Conservation (phyloP, 2,797 vertebrate genomes). For the Takifugu rubripes region DNA sequence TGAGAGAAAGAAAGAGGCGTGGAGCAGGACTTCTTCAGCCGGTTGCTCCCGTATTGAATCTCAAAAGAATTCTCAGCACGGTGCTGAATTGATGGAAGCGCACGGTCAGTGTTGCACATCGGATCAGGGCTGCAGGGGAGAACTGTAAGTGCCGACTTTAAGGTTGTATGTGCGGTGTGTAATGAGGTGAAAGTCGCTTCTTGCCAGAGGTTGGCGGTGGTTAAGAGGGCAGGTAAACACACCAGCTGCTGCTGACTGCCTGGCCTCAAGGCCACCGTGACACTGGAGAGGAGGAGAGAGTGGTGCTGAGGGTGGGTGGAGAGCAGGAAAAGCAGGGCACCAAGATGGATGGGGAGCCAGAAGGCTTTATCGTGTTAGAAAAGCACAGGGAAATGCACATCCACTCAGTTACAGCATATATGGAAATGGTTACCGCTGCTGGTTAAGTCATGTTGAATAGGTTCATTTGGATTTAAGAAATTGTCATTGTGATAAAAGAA, state of each 20-base stretch:
- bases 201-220: conserved; percentile 65
- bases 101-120: conserved; percentile 20
- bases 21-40: conserved; percentile 16
- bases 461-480: conserved; percentile 11
- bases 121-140: conserved; percentile 39
- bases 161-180: conserved; percentile 48
- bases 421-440: background rate
- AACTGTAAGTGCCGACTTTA: conserved; percentile 42
- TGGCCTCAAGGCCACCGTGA: conserved; percentile 59
- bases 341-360: conserved; percentile 56
- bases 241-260: conserved; percentile 56
- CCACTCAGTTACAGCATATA: conserved; percentile 9
- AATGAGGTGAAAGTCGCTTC: conserved; percentile 70
- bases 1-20: conserved; percentile 19
- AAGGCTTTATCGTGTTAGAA: conserved; percentile 40
- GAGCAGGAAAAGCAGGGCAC: conserved; percentile 34
- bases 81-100: conserved; percentile 37
- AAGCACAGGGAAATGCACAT: conserved; percentile 26
- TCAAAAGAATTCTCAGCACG: conserved; percentile 31
- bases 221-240: conserved; percentile 67
- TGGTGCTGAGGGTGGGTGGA: background rate
- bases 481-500: conserved; percentile 22
- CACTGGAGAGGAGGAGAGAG: conserved; percentile 34
- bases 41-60: conserved; percentile 18
- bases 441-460: conserved; percentile 9